Evolutionary conservation across 1,140 invertebrate genomes (phyloP).

Genomic region (Tigriopus japonicus): DNA sequence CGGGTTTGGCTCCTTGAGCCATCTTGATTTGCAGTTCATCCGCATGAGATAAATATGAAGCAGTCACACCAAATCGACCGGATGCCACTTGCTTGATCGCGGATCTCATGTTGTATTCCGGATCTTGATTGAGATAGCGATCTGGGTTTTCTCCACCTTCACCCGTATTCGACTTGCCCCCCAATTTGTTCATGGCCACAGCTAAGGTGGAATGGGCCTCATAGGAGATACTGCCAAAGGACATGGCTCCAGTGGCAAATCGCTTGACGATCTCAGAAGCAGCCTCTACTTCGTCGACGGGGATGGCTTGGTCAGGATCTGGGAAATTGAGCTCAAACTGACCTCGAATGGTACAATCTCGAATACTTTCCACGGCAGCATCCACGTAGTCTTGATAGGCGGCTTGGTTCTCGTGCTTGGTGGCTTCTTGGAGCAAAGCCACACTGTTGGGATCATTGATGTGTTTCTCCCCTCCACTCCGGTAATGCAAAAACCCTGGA

Average conservation of each 20-base stretch:
- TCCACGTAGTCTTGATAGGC: constrained; percentile 77
- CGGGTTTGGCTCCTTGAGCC: constrained; percentile 94
- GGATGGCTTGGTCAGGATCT: constrained; percentile 51
- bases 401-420: constrained; percentile 50
- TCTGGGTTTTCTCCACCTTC: constrained; percentile 80
- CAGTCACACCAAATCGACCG: constrained; percentile 93
- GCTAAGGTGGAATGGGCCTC: constrained; percentile 89
- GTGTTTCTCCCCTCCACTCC: constrained; percentile 90
- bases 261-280: constrained; percentile 88
- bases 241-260: constrained; percentile 69
- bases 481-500: constrained; percentile 88
- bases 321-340: constrained; percentile 65
- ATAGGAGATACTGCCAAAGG: constrained; percentile 74
- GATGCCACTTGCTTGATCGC: constrained; percentile 71
- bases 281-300: constrained; percentile 59
- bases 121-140: constrained; percentile 61
- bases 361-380: constrained; percentile 64
- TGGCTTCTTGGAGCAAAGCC: constrained; percentile 74
- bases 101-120: constrained; percentile 40
- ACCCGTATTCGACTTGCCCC: constrained; percentile 90
- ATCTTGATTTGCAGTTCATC: constrained; percentile 95
- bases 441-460: constrained; percentile 89
- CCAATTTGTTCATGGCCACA: constrained; percentile 89
- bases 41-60: constrained; percentile 85
- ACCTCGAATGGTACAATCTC: constrained; percentile 72